Evolutionary conservation across 2,888 invertebrate genomes (phyloP).

Genomic region (Meiosimyza decipiens): DNA sequence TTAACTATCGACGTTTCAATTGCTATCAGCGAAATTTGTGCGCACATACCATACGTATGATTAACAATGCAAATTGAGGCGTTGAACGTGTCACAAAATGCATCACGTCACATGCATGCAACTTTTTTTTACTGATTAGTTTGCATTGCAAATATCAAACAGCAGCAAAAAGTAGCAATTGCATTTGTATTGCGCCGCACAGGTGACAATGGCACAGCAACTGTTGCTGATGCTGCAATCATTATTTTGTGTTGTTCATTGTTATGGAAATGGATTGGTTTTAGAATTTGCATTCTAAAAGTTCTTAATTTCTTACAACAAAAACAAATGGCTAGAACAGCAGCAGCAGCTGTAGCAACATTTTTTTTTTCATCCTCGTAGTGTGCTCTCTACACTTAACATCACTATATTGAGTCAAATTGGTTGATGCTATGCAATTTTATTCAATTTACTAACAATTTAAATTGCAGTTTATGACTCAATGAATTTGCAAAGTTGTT

Average conservation of each 20-base stretch:
- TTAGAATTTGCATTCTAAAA: background rate
- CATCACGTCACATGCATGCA: background rate
- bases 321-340: too few relatives aligned
- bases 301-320: background rate
- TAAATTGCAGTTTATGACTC: background rate
- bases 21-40: too few relatives aligned
- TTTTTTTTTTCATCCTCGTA: too few relatives aligned
- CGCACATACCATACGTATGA: too few relatives aligned
- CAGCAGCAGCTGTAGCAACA: too few relatives aligned
- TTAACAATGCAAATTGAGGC: too few relatives aligned
- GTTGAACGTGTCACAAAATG: background rate
- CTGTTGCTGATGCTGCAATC: background rate
- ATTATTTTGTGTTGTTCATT: background rate
- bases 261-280: conserved; percentile 7
- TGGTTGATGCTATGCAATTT: too few relatives aligned
- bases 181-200: background rate
- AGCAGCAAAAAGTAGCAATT: too few relatives aligned
- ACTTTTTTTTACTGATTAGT: background rate
- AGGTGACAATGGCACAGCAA: background rate
- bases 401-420: background rate
- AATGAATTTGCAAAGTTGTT: background rate
- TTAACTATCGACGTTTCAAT: too few relatives aligned
- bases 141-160: background rate
- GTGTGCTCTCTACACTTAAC: too few relatives aligned
- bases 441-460: background rate